A percentile compares a stretch with the other conserved stretches of the same genome.
phyloP scores from a whole-genome alignment of 2,797 vertebrate species.

The Liasis olivaceus region DNA sequence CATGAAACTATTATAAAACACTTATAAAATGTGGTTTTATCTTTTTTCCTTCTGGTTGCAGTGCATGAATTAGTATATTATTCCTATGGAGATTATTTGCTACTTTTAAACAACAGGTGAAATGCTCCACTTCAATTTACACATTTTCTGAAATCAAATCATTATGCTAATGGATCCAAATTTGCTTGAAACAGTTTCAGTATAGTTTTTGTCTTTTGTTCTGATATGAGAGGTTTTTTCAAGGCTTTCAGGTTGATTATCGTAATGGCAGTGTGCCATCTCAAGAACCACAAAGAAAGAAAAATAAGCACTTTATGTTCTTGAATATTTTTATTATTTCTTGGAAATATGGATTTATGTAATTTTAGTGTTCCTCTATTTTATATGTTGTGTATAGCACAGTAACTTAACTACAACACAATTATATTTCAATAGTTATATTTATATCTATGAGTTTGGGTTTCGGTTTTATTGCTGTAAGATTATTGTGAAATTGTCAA shows the following conservation, averaged over 20 bases:
- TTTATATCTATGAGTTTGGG: conserved; percentile 30
- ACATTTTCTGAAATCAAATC: not conserved
- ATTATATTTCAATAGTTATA: not conserved
- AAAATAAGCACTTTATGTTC: not conserved
- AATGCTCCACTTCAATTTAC: not conserved
- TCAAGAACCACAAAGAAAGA: not conserved
- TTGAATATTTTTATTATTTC: conserved; percentile 9
- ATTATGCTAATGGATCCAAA: not conserved
- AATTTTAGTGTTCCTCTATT: not conserved
- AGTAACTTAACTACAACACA: conserved; percentile 16
- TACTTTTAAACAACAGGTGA: not conserved
- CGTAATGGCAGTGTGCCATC: not conserved
- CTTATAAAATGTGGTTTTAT: not conserved
- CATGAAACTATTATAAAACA: not conserved
- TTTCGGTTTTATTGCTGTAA: conserved; percentile 12
- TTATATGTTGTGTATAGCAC: conserved; percentile 18
- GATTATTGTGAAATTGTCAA: not conserved
- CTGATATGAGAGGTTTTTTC: conserved; percentile 1
- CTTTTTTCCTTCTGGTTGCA: not conserved
- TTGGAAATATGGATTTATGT: conserved; percentile 14
- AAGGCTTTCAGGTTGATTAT: not conserved
- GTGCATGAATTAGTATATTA: not conserved
- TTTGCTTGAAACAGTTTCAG: not conserved
- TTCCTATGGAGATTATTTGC: not conserved
- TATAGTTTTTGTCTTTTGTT: not conserved